A percentile compares a stretch with the other conserved stretches of the same genome.
Conservation (phyloP, 2,797 vertebrate species). For the Leucoraja ocellata region DNA sequence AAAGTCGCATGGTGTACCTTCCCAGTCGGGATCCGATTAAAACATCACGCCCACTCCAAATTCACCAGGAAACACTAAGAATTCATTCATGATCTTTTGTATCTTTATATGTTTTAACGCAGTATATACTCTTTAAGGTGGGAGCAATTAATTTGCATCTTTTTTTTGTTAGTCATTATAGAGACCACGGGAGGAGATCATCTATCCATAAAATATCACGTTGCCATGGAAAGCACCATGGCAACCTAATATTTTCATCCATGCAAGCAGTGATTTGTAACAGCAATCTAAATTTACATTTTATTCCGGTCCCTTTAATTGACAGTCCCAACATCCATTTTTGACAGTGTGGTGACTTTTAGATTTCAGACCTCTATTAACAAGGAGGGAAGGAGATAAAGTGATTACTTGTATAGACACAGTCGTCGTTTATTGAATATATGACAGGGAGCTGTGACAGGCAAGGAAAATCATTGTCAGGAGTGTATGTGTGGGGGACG, state of each 20-base stretch:
- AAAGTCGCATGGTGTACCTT: no score
- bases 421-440: neutral
- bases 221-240: constrained; percentile 69
- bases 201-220: constrained; percentile 69
- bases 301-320: constrained; percentile 67
- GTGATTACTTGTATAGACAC: constrained; percentile 24
- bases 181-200: constrained; percentile 62
- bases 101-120: neutral
- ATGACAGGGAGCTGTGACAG: neutral
- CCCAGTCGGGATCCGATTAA: neutral
- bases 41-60: neutral
- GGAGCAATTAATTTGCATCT: neutral
- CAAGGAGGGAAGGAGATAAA: constrained; percentile 8
- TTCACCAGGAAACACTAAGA: neutral
- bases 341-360: constrained; percentile 62
- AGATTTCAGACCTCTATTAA: constrained; percentile 17
- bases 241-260: constrained; percentile 64
- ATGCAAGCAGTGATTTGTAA: constrained; percentile 66
- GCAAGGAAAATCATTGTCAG: neutral
- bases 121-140: neutral
- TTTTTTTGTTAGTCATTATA: constrained; percentile 41
- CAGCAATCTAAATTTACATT: constrained; percentile 68
- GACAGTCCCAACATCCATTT: constrained; percentile 60
- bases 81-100: neutral
- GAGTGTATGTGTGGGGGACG: neutral